Base-by-base conservation (phyloP, 2,113 vertebrate genomes). In the Tapirus terrestris region DNA sequence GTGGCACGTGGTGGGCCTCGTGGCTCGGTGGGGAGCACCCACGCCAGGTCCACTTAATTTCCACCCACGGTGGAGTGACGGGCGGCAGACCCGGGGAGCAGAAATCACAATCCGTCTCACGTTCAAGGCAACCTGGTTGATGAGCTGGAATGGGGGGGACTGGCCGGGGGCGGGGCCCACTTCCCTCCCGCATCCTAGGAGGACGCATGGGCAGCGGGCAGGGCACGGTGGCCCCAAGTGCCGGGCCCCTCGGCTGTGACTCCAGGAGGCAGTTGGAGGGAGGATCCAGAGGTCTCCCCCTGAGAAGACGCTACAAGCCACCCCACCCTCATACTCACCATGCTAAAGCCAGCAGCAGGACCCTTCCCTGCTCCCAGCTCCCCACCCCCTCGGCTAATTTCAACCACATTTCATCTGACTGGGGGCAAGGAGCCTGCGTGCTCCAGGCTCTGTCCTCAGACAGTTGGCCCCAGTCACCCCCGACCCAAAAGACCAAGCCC, bases 1-100 rank as follows among this genome's bases (percentile, higher is more conserved):
- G 45, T 4, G 82, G 70, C 0, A 0, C 0, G 0, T 0, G 23
- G 29, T 23, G 17, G 51, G 13, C 45, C 76, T 17, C 1, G 0
- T n/a, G 39, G 51, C 31, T 80, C 33, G 0, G 88, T 4, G 3
- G 45, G 60, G 33, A 51, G 33, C 0, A 0, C 65, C 6, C 4
- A 29, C 0, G 8, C 53, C 81, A 14, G 31, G 29, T 25, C 80
- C 63, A 33, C 63, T 67, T 83, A 51, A 72, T 68, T 63, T 79
- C 93, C 27, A 31, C 91, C 89, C 25, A 0, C 1, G 0, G 27
- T 29, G n/a, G 17, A 60, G 53, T 56, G 45, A 43, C 1, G 0
- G 36, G 67, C 0, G 0, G 68, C 56, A 76, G 58, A 48, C 2
- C 33, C 43, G 36, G 6, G 68, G 11, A 33, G 36, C 2, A 8